phyloP scores from a whole-genome alignment of 1,140 invertebrate genomes.

The Mesaphorura yosii region DNA sequence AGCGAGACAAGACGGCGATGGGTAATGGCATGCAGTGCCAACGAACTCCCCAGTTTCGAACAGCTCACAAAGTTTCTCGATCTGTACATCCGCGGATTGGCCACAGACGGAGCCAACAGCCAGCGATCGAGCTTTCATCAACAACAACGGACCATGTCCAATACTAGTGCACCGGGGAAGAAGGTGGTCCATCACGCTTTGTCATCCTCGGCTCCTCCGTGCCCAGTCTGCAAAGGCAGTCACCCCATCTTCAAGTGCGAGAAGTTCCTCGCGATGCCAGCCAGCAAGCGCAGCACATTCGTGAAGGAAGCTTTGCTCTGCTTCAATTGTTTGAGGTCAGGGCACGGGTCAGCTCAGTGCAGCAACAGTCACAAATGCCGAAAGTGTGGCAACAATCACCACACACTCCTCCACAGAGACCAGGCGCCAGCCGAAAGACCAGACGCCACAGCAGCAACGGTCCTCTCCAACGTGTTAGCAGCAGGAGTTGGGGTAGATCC shows the following conservation, averaged over 20 bases:
- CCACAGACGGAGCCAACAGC: no score
- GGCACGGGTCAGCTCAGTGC: background rate
- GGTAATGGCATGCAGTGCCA: background rate
- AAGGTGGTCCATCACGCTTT: background rate
- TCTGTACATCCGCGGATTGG: background rate
- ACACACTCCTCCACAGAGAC: slow-evolving; percentile 4
- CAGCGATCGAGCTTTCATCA: background rate
- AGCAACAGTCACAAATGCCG: background rate
- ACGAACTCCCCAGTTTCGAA: background rate
- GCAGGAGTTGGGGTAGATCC: background rate
- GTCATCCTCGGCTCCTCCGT: background rate
- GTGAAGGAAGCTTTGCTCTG: background rate
- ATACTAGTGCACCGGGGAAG: background rate
- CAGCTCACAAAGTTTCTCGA: slow-evolving; percentile 1
- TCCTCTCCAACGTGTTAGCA: background rate
- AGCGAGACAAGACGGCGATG: background rate
- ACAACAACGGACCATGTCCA: background rate
- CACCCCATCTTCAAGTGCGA: slow-evolving; percentile 8
- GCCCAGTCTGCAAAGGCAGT: background rate
- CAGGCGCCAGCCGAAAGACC: background rate
- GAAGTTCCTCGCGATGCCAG: background rate
- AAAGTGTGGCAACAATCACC: slow-evolving; percentile 1
- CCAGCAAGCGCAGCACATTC: background rate
- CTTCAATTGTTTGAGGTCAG: slow-evolving; percentile 3
- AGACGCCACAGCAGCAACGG: background rate